A percentile compares a stretch with the other conserved stretches of the same genome.
Evolutionary conservation across 2,888 invertebrate species (phyloP).

Genomic region (Carterocephalus palaemon): DNA sequence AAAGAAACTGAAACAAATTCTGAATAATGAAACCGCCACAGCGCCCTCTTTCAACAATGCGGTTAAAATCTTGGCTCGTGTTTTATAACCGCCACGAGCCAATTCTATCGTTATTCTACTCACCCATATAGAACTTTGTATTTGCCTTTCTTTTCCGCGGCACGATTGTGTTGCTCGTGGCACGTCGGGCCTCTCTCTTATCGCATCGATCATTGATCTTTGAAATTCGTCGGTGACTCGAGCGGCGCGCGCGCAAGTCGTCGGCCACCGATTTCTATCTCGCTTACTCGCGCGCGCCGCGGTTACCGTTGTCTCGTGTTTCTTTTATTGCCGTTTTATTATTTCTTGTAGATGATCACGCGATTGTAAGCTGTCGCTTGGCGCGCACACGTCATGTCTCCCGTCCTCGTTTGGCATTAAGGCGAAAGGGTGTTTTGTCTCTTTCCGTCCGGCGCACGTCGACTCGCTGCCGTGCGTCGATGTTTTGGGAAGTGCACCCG

Average conservation of each 20-base stretch:
- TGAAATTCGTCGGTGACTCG: constrained; percentile 74
- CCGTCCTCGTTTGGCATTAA: constrained; percentile 42
- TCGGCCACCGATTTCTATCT: constrained; percentile 57
- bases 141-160: constrained; percentile 40
- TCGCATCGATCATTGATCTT: constrained; percentile 78
- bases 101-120: constrained; percentile 45
- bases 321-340: constrained; percentile 79
- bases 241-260: constrained; percentile 71
- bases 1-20: too few relatives aligned
- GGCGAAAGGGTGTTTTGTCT: constrained; percentile 40
- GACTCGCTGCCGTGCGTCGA: constrained; percentile 76
- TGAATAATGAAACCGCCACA: too few relatives aligned
- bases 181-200: constrained; percentile 63
- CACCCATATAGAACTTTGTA: constrained; percentile 29
- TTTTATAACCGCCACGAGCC: constrained; percentile 61
- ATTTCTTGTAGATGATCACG: constrained; percentile 80
- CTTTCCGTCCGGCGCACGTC: constrained; percentile 66
- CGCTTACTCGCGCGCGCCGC: constrained; percentile 59
- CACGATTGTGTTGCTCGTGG: constrained; percentile 41
- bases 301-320: constrained; percentile 71
- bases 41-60: constrained; percentile 54
- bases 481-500: constrained; percentile 81
- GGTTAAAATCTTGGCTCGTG: constrained; percentile 19
- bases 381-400: constrained; percentile 73
- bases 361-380: constrained; percentile 78